Evolutionary conservation across 2,888 invertebrate species (phyloP).

Genomic region (Noctua fimbriata): DNA sequence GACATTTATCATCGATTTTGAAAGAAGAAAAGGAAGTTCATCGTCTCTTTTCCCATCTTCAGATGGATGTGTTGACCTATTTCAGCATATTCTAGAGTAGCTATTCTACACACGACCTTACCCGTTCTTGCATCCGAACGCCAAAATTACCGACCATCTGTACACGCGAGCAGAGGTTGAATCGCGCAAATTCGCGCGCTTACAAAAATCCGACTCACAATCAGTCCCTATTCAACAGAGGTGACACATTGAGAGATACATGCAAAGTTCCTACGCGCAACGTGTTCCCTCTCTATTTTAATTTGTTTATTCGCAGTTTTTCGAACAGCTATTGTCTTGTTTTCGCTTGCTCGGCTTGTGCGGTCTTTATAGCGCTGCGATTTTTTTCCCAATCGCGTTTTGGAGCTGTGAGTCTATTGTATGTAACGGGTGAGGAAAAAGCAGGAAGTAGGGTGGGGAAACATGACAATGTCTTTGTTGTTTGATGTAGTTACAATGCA

Average conservation of each 20-base stretch:
- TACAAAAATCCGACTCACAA: slow-evolving; percentile 79
- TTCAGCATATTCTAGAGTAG: background rate
- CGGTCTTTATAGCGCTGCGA: slow-evolving; percentile 27
- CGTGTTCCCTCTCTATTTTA: slow-evolving; percentile 55
- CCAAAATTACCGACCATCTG: slow-evolving; percentile 73
- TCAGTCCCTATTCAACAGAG: slow-evolving; percentile 76
- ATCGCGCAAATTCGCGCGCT: slow-evolving; percentile 76
- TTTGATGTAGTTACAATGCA: slow-evolving; percentile 10
- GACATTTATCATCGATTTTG: too few species aligned
- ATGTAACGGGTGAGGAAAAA: background rate
- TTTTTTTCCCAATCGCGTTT: slow-evolving; percentile 43
- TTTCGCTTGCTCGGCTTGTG: slow-evolving; percentile 38
- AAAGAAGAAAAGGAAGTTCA: background rate
- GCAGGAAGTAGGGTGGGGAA: background rate
- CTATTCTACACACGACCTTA: slow-evolving; percentile 54
- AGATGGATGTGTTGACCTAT: background rate
- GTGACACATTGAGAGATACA: slow-evolving; percentile 62
- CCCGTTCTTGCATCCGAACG: slow-evolving; percentile 64
- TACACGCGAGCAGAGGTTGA: slow-evolving; percentile 67
- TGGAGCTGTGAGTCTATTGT: slow-evolving; percentile 16
- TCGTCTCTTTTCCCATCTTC: background rate
- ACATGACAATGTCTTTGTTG: background rate
- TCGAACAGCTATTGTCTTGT: slow-evolving; percentile 58
- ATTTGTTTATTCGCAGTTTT: slow-evolving; percentile 65
- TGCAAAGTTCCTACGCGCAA: slow-evolving; percentile 56